Evolutionary conservation across 2,888 invertebrate species (phyloP), one percentile per base, ranked within the genome.

Genomic region (Tolmerus cingulatus): DNA sequence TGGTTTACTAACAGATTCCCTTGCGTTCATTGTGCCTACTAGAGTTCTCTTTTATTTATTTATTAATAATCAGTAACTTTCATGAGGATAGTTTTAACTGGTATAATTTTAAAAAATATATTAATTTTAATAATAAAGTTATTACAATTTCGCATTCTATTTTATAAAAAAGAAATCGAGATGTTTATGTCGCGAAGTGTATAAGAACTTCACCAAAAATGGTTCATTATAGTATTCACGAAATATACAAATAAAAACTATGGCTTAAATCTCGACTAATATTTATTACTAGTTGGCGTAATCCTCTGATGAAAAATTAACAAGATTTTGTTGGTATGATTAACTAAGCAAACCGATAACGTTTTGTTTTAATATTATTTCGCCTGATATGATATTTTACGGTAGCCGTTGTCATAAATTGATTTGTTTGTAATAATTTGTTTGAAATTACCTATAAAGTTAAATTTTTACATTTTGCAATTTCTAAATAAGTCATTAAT

Each of bases 1-100:
- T 86, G 37, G 74, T 87, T 82, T 77, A 84, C 86, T 86, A 85
- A 87, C 86, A 88, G 88, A 84, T 87, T 89, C 89, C 89, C 89
- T 87, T 89, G 88, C 88, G 79, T 79, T 66, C 87, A 27, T 55
- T 85, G 79, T 85, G 85, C 66, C 86, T 74, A 87, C 79, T 86
- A 19, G 37, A 74, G 14, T 30, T 43, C 51, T 46, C 34, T 77
- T 86, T 86, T 27, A 23, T 7, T 76, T 76, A 46, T 74, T 84
- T 74, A 3, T 74, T 85, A 74, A 46, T 74, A 46, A 40, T 74
- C 57, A 84, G n/a, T 37, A 84, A 74, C 51, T 43, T 23, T 46
- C 40, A 14, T 14, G 74, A 84, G 37, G 40, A 85, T 85, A 74
- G 74, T 37, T 85, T 74, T 74, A 85, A 74, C 23, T 85, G 43